phyloP scores from a whole-genome alignment of 2,113 vertebrate species.

The Seriola quinqueradiata region DNA sequence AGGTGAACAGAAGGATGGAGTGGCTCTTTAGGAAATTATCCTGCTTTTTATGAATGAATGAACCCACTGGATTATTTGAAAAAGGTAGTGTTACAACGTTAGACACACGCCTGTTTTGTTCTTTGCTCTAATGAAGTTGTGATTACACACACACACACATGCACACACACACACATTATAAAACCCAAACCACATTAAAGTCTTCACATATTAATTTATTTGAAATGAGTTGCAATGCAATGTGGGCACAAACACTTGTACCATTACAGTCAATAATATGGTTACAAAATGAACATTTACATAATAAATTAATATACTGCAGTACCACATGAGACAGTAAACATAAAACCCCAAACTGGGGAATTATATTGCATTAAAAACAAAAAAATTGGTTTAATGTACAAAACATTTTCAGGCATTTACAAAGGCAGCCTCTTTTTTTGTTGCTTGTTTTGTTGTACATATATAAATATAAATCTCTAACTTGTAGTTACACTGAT shows the following conservation, averaged over 20 bases:
- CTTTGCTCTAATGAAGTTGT: too few relatives aligned
- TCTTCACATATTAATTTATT: constrained; percentile 77
- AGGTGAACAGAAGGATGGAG: too few relatives aligned
- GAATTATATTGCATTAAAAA: constrained; percentile 76
- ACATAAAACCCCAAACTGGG: constrained; percentile 66
- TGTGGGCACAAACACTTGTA: constrained; percentile 75
- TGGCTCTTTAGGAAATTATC: too few relatives aligned
- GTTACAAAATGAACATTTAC: constrained; percentile 81
- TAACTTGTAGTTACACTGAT: constrained; percentile 68
- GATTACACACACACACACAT: not conserved
- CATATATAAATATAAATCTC: constrained; percentile 84
- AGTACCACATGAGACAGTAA: constrained; percentile 77
- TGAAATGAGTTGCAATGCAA: constrained; percentile 74
- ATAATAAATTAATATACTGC: constrained; percentile 83
- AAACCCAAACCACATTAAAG: not conserved
- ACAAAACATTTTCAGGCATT: constrained; percentile 78
- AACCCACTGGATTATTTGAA: too few relatives aligned
- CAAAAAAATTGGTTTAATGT: constrained; percentile 73
- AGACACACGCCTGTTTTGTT: too few relatives aligned
- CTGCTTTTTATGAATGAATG: too few relatives aligned
- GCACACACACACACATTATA: not conserved
- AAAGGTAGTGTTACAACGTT: too few relatives aligned
- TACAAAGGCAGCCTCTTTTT: constrained; percentile 79
- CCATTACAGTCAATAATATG: constrained; percentile 75
- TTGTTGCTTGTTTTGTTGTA: constrained; percentile 49